A percentile compares a stretch with the other conserved stretches of the same genome.
These are phyloP conservation scores for Anniella stebbinsi DNA, from an alignment of 2,797 vertebrate genomes.

Conservation along the genomic window DNA sequence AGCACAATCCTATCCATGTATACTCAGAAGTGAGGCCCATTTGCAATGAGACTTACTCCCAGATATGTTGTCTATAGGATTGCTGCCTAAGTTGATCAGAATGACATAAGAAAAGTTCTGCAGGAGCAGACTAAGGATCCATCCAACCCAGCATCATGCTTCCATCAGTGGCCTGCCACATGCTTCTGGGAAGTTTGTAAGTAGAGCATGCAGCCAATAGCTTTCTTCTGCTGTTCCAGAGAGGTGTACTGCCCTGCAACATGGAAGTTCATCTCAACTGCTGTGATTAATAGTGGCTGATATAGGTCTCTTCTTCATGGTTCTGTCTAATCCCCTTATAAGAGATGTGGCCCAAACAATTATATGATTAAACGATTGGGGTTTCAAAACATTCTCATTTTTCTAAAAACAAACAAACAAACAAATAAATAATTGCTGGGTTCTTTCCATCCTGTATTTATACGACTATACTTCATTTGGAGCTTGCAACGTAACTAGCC, in stretches of 20 bases:
- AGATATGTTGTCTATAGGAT: too few species aligned
- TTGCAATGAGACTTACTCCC: too few species aligned
- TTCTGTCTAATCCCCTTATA: not conserved
- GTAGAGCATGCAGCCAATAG: not conserved
- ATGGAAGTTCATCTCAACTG: not conserved
- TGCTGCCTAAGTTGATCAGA: not conserved
- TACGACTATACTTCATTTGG: not conserved
- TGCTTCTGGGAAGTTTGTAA: not conserved
- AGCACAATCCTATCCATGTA: too few species aligned
- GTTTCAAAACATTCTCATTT: not conserved
- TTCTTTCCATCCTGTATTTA: not conserved
- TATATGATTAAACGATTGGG: not conserved
- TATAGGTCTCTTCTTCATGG: not conserved
- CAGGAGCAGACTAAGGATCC: not conserved
- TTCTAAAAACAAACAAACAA: too few species aligned
- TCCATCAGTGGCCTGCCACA: not conserved
- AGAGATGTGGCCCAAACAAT: not conserved
- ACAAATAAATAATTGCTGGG: not conserved
- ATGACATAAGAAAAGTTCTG: not conserved
- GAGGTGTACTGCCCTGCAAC: not conserved
- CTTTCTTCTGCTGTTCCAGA: constrained; percentile 23
- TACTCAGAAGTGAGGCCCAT: too few species aligned
- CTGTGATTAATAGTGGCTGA: too few species aligned
- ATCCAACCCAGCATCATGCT: not conserved
- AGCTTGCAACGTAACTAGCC: not conserved